A percentile compares a stretch with the other conserved stretches of the same genome.
These are phyloP conservation scores for Toxotes jaculatrix DNA, from an alignment of 2,113 vertebrate genomes.

Conservation along the genomic window DNA sequence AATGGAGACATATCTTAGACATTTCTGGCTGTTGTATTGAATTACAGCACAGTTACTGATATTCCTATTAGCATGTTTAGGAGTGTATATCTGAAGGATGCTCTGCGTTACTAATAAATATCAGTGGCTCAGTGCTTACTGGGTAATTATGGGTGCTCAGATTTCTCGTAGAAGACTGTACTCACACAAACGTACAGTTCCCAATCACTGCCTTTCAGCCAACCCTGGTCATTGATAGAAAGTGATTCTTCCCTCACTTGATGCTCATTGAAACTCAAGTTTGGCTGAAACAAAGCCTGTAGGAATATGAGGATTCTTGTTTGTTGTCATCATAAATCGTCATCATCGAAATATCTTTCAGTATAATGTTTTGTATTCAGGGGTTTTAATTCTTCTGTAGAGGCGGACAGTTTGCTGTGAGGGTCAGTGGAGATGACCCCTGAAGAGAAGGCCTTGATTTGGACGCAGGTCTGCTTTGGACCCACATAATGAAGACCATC, in stretches of 20 bases:
- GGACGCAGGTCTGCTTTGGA: constrained; percentile 55
- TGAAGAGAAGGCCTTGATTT: constrained; percentile 53
- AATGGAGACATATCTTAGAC: too few relatives aligned
- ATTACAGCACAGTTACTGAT: too few relatives aligned
- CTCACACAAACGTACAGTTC: too few relatives aligned
- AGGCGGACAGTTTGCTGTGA: constrained; percentile 11
- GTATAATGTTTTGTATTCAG: background rate
- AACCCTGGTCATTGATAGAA: background rate
- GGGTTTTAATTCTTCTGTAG: constrained; percentile 6
- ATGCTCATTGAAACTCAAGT: background rate
- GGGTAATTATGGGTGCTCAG: too few relatives aligned
- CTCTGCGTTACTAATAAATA: too few relatives aligned
- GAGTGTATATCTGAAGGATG: too few relatives aligned
- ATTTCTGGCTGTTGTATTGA: too few relatives aligned
- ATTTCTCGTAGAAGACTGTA: too few relatives aligned
- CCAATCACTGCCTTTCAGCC: too few relatives aligned
- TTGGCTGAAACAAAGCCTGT: background rate
- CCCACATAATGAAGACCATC: constrained; percentile 65
- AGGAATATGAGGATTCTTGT: background rate
- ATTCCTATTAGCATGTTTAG: too few relatives aligned
- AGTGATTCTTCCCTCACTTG: background rate
- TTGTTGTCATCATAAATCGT: background rate
- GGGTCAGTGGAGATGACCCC: constrained; percentile 43
- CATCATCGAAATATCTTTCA: background rate
- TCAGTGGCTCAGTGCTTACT: too few relatives aligned